phyloP scores from a whole-genome alignment of 1,140 invertebrate genomes.

The Sminthurinus signatus region DNA sequence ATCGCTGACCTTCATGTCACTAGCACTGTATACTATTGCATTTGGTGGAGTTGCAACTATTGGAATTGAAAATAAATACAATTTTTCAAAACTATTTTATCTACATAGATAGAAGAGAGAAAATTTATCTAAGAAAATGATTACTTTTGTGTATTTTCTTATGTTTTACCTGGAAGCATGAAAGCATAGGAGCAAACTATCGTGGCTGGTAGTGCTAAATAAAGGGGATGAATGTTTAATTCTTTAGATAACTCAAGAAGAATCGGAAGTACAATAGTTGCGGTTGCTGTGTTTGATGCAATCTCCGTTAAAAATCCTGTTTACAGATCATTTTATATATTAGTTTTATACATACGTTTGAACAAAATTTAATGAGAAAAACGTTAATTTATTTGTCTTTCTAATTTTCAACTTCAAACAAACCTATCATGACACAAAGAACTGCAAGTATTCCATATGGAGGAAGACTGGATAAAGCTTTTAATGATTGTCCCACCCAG shows the following conservation, averaged over 20 bases:
- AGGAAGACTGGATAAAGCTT: conserved; percentile 44
- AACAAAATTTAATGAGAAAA: too few species aligned
- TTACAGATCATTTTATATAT: too few species aligned
- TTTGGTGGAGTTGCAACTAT: conserved; percentile 86
- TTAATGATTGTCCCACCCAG: conserved; percentile 58
- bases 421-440: conserved; percentile 22
- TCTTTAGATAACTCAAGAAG: conserved; percentile 64
- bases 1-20: conserved; percentile 32
- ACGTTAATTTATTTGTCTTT: too few species aligned
- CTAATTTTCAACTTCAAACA: too few species aligned
- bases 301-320: conserved; percentile 29
- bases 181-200: conserved; percentile 67
- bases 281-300: conserved; percentile 56
- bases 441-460: conserved; percentile 30
- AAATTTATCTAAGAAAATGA: too few species aligned
- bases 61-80: conserved; percentile 57
- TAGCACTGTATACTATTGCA: conserved; percentile 56
- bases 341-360: too few species aligned
- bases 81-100: too few species aligned
- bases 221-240: conserved; percentile 70
- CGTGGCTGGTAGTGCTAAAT: conserved; percentile 77
- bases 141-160: too few species aligned
- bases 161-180: conserved; percentile 56
- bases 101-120: too few species aligned
- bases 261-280: conserved; percentile 75